Evolutionary conservation across 1,140 invertebrate genomes (phyloP).

Genomic region (Drosophila repleta): DNA sequence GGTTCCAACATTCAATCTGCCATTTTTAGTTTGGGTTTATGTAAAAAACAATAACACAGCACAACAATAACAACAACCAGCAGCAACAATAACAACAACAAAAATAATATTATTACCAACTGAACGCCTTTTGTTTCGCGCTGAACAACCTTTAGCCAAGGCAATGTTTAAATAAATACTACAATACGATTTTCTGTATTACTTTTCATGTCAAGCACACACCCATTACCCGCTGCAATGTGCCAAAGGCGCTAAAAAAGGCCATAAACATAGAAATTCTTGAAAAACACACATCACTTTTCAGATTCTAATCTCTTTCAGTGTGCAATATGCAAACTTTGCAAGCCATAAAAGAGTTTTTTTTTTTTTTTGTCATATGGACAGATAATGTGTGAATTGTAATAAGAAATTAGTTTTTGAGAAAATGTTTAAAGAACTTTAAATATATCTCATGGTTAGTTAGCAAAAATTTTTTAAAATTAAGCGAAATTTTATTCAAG

Average conservation of each 20-base stretch:
- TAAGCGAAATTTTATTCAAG: too few relatives aligned
- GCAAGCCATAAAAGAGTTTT: background rate
- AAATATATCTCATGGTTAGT: too few relatives aligned
- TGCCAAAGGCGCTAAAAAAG: slow-evolving; percentile 20
- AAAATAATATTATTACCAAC: slow-evolving; percentile 19
- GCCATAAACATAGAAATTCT: slow-evolving; percentile 14
- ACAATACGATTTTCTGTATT: slow-evolving; percentile 68
- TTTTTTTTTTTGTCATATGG: too few relatives aligned
- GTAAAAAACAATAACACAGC: slow-evolving; percentile 48
- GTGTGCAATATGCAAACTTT: background rate
- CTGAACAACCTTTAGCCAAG: slow-evolving; percentile 65
- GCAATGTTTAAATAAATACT: slow-evolving; percentile 67
- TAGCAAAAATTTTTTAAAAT: too few relatives aligned
- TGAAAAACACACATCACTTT: background rate
- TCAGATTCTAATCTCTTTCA: background rate
- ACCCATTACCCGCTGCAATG: slow-evolving; percentile 20
- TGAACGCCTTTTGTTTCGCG: slow-evolving; percentile 57
- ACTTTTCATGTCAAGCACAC: slow-evolving; percentile 44
- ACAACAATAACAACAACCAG: slow-evolving; percentile 1
- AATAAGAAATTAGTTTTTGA: too few relatives aligned
- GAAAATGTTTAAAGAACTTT: too few relatives aligned
- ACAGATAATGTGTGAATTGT: too few relatives aligned
- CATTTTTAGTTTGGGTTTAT: slow-evolving; percentile 59
- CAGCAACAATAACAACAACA: slow-evolving; percentile 6
- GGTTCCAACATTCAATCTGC: slow-evolving; percentile 70